Conservation (phyloP, 2,888 invertebrate genomes). For the Ferdinandea cuprea region DNA sequence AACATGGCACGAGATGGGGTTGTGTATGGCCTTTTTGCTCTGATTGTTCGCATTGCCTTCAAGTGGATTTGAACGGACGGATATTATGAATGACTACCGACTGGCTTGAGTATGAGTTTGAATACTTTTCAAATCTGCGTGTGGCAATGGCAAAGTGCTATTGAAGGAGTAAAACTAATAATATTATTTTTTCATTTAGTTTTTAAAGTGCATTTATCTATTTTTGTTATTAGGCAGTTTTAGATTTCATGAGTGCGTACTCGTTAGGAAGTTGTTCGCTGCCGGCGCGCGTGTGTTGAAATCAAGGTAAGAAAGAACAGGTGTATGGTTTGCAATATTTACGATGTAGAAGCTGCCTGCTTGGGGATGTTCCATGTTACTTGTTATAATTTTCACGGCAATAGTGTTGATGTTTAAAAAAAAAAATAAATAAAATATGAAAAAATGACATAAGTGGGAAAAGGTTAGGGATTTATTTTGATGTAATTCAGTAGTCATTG, state of each 20-base stretch:
- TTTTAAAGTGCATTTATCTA: conserved; percentile 21
- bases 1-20: neutral
- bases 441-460: no score
- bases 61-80: conserved; percentile 7
- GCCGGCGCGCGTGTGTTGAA: conserved; percentile 3
- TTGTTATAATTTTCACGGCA: no score
- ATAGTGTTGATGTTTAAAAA: no score
- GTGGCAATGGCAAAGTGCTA: conserved; percentile 10
- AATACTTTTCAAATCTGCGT: neutral
- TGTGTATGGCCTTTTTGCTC: conserved; percentile 15
- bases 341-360: neutral
- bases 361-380: no score
- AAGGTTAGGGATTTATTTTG: no score
- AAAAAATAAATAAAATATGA: no score
- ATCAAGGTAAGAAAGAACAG: conserved; percentile 20
- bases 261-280: neutral
- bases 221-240: conserved; percentile 16
- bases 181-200: conserved; percentile 5
- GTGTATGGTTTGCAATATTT: neutral
- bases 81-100: neutral
- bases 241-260: neutral
- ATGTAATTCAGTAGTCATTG: no score
- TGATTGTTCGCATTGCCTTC: conserved; percentile 38
- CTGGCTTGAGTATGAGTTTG: neutral
- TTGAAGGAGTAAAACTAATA: neutral